A percentile compares a stretch with the other conserved stretches of the same genome.
phyloP scores from a whole-genome alignment of 2,888 invertebrate genomes.

The Orchesellides sinensis region DNA sequence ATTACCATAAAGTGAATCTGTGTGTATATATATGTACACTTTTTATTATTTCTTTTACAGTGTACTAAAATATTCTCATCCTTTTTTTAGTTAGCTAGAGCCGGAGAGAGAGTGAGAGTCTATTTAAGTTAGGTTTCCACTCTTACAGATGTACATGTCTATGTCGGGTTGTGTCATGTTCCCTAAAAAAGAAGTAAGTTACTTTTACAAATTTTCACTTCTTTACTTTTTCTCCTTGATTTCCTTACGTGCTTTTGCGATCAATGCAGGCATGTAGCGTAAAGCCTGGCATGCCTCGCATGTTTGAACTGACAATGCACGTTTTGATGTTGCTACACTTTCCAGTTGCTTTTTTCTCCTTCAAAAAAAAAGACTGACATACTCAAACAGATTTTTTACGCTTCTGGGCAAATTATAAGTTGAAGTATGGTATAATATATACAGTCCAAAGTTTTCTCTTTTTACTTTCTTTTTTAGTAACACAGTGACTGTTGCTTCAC shows the following conservation, averaged over 20 bases:
- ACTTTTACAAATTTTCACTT: constrained; percentile 47
- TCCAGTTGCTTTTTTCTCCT: neutral
- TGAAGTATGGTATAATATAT: neutral
- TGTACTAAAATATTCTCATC: constrained; percentile 3
- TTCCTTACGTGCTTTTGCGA: constrained; percentile 33
- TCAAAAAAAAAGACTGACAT: neutral
- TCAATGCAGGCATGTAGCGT: too few relatives aligned
- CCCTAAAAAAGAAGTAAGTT: neutral
- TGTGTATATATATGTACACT: too few relatives aligned
- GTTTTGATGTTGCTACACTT: constrained; percentile 25
- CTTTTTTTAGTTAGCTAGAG: too few relatives aligned
- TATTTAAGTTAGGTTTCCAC: neutral
- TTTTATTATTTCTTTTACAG: too few relatives aligned
- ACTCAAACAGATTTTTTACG: neutral
- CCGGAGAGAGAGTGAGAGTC: too few relatives aligned
- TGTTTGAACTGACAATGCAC: constrained; percentile 22
- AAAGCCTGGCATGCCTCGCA: too few relatives aligned
- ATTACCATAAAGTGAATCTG: constrained; percentile 12
- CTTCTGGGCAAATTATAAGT: neutral
- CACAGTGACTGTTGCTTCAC: constrained; percentile 21
- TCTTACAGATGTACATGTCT: neutral
- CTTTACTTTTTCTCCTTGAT: constrained; percentile 43
- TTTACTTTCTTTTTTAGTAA: too few relatives aligned
- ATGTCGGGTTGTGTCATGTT: neutral
- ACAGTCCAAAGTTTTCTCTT: neutral